These are phyloP conservation scores for Protonemura montana DNA, from an alignment of 2,888 invertebrate species.

Conservation along the genomic window DNA sequence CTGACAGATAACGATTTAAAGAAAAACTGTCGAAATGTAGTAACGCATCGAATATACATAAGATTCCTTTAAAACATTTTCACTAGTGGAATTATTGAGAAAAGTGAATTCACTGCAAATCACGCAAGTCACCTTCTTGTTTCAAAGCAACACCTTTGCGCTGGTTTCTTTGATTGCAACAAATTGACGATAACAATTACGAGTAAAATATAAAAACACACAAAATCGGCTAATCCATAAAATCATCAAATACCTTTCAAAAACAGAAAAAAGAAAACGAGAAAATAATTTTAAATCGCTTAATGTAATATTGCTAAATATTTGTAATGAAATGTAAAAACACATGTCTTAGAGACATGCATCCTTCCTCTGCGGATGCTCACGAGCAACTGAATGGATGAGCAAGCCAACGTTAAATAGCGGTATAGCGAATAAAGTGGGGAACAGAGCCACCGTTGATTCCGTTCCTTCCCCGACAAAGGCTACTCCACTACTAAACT, in stretches of 20 bases:
- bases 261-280: not conserved
- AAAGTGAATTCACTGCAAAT: no score
- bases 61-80: no score
- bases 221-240: not conserved
- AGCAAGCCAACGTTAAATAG: not conserved
- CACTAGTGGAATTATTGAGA: no score
- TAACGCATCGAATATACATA: no score
- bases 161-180: not conserved
- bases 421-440: conserved; percentile 26
- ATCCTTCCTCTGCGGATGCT: conserved; percentile 31
- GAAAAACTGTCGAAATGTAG: no score
- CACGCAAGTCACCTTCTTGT: no score
- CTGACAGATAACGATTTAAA: no score
- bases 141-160: not conserved
- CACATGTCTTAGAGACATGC: not conserved
- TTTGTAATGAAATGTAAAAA: not conserved
- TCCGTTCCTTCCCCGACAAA: conserved; percentile 40
- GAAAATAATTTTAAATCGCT: not conserved
- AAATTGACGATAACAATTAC: no score
- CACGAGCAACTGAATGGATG: conserved; percentile 38
- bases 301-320: not conserved
- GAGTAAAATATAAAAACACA: not conserved
- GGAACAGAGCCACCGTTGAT: not conserved
- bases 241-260: conserved; percentile 7
- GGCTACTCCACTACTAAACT: conserved; percentile 43